phyloP scores from a whole-genome alignment of 2,113 vertebrate genomes.

The Coturnix japonica region DNA sequence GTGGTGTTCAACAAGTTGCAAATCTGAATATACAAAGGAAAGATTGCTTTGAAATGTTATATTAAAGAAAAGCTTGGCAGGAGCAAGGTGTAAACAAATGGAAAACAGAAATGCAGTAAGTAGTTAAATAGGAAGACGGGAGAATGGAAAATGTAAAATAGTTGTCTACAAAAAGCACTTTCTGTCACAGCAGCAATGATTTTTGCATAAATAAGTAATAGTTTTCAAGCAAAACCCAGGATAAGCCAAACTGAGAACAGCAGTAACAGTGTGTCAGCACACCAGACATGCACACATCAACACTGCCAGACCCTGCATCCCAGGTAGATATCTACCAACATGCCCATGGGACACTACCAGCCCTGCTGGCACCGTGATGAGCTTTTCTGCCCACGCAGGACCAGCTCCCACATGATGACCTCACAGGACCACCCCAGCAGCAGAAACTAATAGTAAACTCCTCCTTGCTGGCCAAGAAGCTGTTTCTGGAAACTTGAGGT shows the following conservation, averaged over 20 bases:
- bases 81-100: conserved; percentile 70
- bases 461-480: rapidly evolving
- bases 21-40: conserved; percentile 12
- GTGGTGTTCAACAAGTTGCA: not conserved
- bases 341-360: not conserved
- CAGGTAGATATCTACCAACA: not conserved
- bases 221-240: conserved; percentile 19
- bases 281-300: not conserved
- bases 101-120: conserved; percentile 49
- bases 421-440: not conserved
- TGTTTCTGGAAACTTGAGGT: not conserved
- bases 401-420: not conserved
- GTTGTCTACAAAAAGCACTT: not conserved
- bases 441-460: not conserved
- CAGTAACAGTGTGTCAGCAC: not conserved
- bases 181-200: not conserved
- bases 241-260: not conserved
- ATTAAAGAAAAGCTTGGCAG: conserved; percentile 61
- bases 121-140: conserved; percentile 45
- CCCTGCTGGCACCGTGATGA: not conserved
- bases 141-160: conserved; percentile 62
- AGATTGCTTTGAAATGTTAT: conserved; percentile 53
- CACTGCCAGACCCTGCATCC: not conserved
- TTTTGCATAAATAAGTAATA: not conserved
- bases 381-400: not conserved